Conservation (phyloP, 2,888 invertebrate genomes). For the Aleiodes alternator region DNA sequence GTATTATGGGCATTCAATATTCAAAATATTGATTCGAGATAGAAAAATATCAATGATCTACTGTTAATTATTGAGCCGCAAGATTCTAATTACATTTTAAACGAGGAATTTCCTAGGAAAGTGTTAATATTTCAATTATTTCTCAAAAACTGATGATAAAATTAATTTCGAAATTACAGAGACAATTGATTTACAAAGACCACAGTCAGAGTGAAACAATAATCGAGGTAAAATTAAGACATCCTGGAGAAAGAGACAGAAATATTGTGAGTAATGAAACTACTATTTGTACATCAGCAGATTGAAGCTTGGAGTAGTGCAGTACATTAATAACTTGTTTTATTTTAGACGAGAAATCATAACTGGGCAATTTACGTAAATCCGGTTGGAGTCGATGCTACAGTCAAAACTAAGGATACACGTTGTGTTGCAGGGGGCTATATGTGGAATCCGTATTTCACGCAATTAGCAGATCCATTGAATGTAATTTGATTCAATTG, state of each 20-base stretch:
- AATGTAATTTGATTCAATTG: conserved; percentile 80
- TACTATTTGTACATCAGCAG: conserved; percentile 29
- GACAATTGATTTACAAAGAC: conserved; percentile 91
- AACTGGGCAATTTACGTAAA: conserved; percentile 95
- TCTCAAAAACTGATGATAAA: background rate
- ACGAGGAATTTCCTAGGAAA: no score
- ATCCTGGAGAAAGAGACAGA: conserved; percentile 90
- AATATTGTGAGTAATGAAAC: conserved; percentile 81
- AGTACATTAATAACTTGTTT: conserved; percentile 41
- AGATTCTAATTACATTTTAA: no score
- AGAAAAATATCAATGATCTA: no score
- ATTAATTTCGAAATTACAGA: conserved; percentile 75
- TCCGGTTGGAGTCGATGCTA: conserved; percentile 93
- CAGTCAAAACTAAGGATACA: conserved; percentile 86
- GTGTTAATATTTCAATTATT: no score
- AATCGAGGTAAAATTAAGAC: conserved; percentile 91
- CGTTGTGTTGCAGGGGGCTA: conserved; percentile 95
- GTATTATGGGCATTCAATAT: no score
- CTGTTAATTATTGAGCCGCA: no score
- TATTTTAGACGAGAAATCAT: conserved; percentile 85
- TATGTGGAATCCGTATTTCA: conserved; percentile 93
- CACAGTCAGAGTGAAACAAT: conserved; percentile 92
- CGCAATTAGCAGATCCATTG: conserved; percentile 91
- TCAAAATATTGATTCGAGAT: no score
- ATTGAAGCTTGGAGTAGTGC: background rate